Evolutionary conservation across 64 coral and sea anemone species (phyloP).

Genomic region (Montipora capricornis): DNA sequence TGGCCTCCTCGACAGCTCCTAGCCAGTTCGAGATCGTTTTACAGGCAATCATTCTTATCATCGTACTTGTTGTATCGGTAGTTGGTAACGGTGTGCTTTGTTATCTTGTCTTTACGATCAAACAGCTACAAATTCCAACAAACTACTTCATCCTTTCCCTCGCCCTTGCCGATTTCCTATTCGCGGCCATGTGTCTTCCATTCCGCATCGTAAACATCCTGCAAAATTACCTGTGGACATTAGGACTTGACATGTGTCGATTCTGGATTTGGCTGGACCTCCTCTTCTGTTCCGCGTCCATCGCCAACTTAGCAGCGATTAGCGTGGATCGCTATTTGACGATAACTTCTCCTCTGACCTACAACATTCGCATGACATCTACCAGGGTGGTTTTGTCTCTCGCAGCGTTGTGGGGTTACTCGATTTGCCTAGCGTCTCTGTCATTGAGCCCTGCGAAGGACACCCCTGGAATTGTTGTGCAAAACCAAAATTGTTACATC

Average conservation of each 20-base stretch:
- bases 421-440: constrained; percentile 72
- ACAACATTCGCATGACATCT: constrained; percentile 78
- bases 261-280: constrained; percentile 94
- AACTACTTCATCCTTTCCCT: constrained; percentile 94
- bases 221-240: constrained; percentile 48
- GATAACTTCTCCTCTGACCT: constrained; percentile 85
- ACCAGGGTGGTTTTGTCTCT: constrained; percentile 47
- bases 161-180: constrained; percentile 86
- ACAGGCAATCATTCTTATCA: constrained; percentile 53
- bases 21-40: constrained; percentile 21
- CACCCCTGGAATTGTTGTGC: constrained; percentile 71
- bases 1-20: not conserved
- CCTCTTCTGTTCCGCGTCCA: constrained; percentile 87
- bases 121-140: constrained; percentile 86
- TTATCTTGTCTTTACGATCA: constrained; percentile 73
- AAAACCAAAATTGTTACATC: constrained; percentile 63
- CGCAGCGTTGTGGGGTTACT: constrained; percentile 78
- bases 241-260: constrained; percentile 61
- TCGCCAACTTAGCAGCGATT: constrained; percentile 89
- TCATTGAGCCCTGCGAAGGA: constrained; percentile 52
- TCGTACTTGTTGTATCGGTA: constrained; percentile 68
- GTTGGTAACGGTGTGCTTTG: constrained; percentile 84
- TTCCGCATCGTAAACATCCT: constrained; percentile 81
- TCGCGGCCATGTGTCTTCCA: constrained; percentile 75
- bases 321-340: constrained; percentile 95